phyloP scores from a whole-genome alignment of 2,797 vertebrate genomes.

The Sebastes paucispinis region DNA sequence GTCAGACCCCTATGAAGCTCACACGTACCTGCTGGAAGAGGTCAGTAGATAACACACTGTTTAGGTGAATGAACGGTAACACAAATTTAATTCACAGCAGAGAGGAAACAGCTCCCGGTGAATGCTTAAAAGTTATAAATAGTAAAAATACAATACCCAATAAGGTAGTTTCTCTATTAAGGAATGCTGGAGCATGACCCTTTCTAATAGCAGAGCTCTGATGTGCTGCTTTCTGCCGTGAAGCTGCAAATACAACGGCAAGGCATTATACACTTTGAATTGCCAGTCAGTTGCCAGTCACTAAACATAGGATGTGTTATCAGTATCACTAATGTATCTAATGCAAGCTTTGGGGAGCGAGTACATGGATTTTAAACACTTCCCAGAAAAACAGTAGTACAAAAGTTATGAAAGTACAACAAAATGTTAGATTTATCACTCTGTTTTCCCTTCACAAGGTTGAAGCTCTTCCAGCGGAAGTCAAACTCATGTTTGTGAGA shows the following conservation, averaged over 20 bases:
- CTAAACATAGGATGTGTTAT: too few relatives aligned
- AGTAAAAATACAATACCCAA: neutral
- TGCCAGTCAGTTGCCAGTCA: neutral
- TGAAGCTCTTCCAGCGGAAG: conserved; percentile 98
- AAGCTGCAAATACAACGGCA: conserved; percentile 82
- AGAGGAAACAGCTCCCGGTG: conserved; percentile 85
- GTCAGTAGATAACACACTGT: neutral
- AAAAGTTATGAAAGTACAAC: neutral
- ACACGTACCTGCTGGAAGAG: neutral
- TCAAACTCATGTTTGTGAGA: conserved; percentile 95
- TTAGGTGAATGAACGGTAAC: neutral
- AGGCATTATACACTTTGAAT: neutral
- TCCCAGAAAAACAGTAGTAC: neutral
- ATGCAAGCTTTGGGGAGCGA: neutral
- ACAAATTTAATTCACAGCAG: too few relatives aligned
- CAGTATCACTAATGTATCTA: neutral
- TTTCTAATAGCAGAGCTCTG: conserved; percentile 93
- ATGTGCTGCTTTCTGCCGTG: conserved; percentile 96
- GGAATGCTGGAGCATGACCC: conserved; percentile 95
- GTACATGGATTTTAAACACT: too few relatives aligned
- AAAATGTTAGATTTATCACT: conserved; percentile 78
- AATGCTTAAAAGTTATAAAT: conserved; percentile 65
- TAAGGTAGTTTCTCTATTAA: neutral
- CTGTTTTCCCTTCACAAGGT: conserved; percentile 92
- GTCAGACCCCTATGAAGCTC: neutral